Evolutionary conservation across 2,113 vertebrate genomes (phyloP).

Genomic region (Enhydra lutris): DNA sequence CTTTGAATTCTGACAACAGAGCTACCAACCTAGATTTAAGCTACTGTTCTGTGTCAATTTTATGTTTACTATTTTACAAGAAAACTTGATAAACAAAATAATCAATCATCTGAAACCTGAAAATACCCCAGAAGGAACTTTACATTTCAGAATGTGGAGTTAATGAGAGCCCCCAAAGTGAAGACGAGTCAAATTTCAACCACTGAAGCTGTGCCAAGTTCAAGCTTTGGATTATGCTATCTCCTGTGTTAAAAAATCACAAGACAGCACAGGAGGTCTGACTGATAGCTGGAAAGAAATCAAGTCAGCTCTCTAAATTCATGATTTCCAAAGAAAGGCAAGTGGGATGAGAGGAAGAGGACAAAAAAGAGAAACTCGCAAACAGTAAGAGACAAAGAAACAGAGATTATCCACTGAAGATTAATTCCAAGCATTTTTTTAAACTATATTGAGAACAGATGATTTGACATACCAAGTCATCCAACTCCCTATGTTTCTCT

Average conservation of each 20-base stretch:
- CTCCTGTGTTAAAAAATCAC: background rate
- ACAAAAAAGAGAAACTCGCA: background rate
- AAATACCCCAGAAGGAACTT: background rate
- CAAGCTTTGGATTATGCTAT: background rate
- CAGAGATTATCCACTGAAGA: background rate
- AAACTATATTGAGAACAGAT: background rate
- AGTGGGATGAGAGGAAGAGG: background rate
- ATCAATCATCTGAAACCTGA: background rate
- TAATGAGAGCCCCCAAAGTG: background rate
- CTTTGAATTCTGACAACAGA: background rate
- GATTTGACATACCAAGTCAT: background rate
- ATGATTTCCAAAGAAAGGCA: slow-evolving; percentile 6
- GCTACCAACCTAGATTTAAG: background rate
- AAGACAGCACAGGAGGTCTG: background rate
- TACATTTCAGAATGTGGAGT: background rate
- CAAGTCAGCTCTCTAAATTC: background rate
- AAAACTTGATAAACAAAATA: slow-evolving; percentile 3
- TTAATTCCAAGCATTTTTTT: background rate
- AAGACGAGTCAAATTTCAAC: background rate
- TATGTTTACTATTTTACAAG: background rate
- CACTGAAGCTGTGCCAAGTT: background rate
- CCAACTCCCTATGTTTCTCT: background rate
- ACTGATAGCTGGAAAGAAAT: background rate
- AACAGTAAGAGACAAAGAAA: background rate
- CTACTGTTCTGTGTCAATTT: background rate